Base-by-base conservation (phyloP, 2,113 vertebrate species). In the Toxostoma redivivum region DNA sequence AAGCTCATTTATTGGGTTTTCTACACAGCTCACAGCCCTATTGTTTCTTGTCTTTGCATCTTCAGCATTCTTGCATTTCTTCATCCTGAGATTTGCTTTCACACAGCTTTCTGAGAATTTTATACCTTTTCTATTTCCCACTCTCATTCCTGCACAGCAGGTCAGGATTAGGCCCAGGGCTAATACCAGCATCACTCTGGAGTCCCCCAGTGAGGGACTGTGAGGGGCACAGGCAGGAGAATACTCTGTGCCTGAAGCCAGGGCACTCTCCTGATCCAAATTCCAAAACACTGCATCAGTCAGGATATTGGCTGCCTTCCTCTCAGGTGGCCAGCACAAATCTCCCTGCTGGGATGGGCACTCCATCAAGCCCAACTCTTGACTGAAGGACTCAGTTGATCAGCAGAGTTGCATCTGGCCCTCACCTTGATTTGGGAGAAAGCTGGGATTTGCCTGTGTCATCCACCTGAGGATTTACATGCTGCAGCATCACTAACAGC, bases 181-280 rank as follows among this genome's bases (percentile, higher is more conserved):
- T 60, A 2, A 42, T 2, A 7, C 33, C 69, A 57, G 3, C 37
- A 8, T 5, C 0, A 0, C 8, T 30, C 47, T 33, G 33, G 35
- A 37, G 38, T 25, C 17, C 19, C 4, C 25, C 35, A 35, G 0
- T 3, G 44, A 5, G 5, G 50, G 40, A 4, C 81, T 19, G 48
- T 3, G 38, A 56, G 24, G 19, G 45, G 47, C 60, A 35, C 37
- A 30, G 58, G 3, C 37, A 7, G 8, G 3, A 31, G 8, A 5
- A 1, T 6, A 0, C 11, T 9, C 61, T 35, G 10, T 37, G 12
- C 40, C 66, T 30, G 6, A 47, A 90, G 18, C 50, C 40, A 31
- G 51, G 24, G 24, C 12, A 1, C 5, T n/a, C 3, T 45, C 19
- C 57, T 30, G 48, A 21, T 30, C 31, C 72, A 33, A 17, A 22